phyloP scores from a whole-genome alignment of 2,113 vertebrate genomes.

The Gulo gulo region DNA sequence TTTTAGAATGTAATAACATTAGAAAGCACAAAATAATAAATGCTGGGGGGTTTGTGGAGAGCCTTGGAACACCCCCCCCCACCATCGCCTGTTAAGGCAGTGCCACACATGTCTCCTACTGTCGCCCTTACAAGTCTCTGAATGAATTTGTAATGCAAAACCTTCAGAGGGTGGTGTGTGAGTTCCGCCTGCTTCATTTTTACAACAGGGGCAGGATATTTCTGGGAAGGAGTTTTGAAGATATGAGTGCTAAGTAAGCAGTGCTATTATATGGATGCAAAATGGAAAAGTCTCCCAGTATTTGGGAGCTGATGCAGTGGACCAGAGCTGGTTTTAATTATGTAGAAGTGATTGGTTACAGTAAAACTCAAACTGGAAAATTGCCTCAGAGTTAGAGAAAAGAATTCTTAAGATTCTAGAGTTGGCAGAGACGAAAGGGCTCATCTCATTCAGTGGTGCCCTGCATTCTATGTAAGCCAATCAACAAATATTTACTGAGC shows the following conservation, averaged over 20 bases:
- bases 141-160: not conserved
- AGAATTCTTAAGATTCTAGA: slow-evolving; percentile 40
- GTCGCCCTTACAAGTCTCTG: not conserved
- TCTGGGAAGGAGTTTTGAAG: slow-evolving; percentile 25
- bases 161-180: not conserved
- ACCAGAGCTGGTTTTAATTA: slow-evolving; percentile 64
- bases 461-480: not conserved
- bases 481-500: not conserved
- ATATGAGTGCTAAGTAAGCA: not conserved
- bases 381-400: slow-evolving; percentile 35
- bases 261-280: not conserved
- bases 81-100: not conserved
- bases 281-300: not conserved
- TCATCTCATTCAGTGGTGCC: not conserved
- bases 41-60: not conserved
- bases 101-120: not conserved
- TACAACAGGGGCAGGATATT: slow-evolving; percentile 39
- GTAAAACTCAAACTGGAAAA: slow-evolving; percentile 57
- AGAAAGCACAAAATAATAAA: not conserved
- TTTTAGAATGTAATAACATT: not conserved
- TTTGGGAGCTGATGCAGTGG: slow-evolving; percentile 20
- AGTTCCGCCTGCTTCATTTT: slow-evolving; percentile 23
- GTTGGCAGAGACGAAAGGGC: not conserved
- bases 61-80: not conserved
- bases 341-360: slow-evolving; percentile 39